Evolutionary conservation across 2,113 vertebrate genomes (phyloP), one percentile per base, ranked within the genome.

Genomic region (Furnarius figulus): DNA sequence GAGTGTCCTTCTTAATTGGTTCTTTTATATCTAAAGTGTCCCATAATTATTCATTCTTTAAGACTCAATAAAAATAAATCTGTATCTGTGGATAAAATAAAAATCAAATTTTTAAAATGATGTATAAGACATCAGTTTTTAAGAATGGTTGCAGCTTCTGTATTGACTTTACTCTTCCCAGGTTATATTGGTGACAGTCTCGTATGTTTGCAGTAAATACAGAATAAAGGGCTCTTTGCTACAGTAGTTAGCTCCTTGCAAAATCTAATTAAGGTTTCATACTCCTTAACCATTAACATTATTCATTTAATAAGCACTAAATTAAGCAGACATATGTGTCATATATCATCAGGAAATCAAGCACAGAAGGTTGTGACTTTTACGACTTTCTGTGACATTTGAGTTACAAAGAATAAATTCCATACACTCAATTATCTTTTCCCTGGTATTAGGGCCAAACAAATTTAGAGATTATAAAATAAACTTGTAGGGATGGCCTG

Each of bases 261-360:
- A 94, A 88, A 88, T 72, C 87, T 94, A 91, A 96, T 96, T 93
- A 95, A 79, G 53, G 0, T 31, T 95, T 96, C 65, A n/a, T 89
- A 91, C 22, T 94, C 59, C 67, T 94, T 85, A 89, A 82, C 44
- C 40, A 85, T 87, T 86, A 95, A 59, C 63, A 89, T 87, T 76
- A 72, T 77, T 90, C 31, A 47, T 91, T 77, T 91, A 93, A 85
- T 93, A 94, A 95, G 61, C 33, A 77, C 59, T 86, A 95, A 93
- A 95, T 85, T 90, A 94, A 49, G 47, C 61, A 93, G 67, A 58
- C 83, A 88, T 89, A 80, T 65, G 44, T 92, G 82, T 90, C 81
- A 78, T 90, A 85, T 44, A 87, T 92, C 70, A 91, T 93, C 80
- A 80, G 37, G 31, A 96, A 95, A 76, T 87, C 93, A 88, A 92